Conservation (phyloP, 2,113 vertebrate genomes). For the Raja brachyura region DNA sequence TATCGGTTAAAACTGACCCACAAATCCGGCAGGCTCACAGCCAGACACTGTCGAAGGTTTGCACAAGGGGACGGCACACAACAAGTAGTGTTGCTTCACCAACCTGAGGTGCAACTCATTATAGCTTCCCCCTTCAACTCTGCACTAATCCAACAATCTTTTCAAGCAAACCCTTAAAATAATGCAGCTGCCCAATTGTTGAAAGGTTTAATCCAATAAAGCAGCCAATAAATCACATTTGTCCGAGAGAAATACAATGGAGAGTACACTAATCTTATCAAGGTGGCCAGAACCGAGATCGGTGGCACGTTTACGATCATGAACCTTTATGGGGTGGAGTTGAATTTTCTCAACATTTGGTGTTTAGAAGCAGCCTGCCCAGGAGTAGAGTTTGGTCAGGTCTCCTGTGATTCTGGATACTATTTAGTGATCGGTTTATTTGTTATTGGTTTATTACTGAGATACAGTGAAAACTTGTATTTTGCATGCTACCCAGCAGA, state of each 20-base stretch:
- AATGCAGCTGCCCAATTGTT: not conserved
- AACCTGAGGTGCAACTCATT: constrained; percentile 57
- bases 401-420: not conserved
- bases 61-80: constrained; percentile 57
- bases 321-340: not conserved
- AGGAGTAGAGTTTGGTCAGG: not conserved
- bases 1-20: constrained; percentile 60
- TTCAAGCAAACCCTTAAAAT: constrained; percentile 41
- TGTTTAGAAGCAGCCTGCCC: not conserved
- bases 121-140: constrained; percentile 51
- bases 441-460: too few species aligned
- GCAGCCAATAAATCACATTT: not conserved
- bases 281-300: not conserved
- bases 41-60: constrained; percentile 56
- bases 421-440: not conserved
- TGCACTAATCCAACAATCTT: constrained; percentile 57
- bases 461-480: too few species aligned
- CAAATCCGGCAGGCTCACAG: constrained; percentile 63
- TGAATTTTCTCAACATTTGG: not conserved
- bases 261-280: constrained; percentile 1
- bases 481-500: too few species aligned
- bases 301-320: not conserved
- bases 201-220: constrained; percentile 6
- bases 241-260: not conserved
- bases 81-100: constrained; percentile 53